phyloP scores from a whole-genome alignment of 2,888 invertebrate genomes.

The Gari tellinella region DNA sequence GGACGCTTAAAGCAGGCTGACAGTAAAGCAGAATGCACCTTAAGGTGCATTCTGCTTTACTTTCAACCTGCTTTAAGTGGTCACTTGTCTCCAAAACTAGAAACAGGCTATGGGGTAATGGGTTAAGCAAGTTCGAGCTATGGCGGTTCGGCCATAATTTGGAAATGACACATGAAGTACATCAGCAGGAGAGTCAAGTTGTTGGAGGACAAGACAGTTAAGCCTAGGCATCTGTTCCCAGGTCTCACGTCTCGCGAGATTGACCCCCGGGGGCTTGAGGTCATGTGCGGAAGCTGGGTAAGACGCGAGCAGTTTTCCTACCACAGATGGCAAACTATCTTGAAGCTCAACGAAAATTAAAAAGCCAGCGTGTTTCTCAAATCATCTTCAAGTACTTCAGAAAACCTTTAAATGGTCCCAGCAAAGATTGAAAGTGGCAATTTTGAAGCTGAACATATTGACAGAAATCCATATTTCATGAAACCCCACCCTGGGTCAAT shows the following conservation, averaged over 20 bases:
- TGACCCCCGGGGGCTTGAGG: slow-evolving; percentile 50
- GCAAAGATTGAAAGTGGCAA: slow-evolving; percentile 42
- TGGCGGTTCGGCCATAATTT: too few species aligned
- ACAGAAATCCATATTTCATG: slow-evolving; percentile 34
- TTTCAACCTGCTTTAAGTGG: too few species aligned
- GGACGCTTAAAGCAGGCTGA: too few species aligned
- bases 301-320: slow-evolving; percentile 12
- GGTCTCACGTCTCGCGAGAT: slow-evolving; percentile 33
- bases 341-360: too few species aligned
- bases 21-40: too few species aligned
- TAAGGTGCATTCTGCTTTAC: too few species aligned
- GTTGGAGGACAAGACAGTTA: slow-evolving; percentile 11
- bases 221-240: slow-evolving; percentile 52
- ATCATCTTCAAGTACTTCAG: slow-evolving; percentile 40
- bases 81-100: too few species aligned
- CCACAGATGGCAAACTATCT: slow-evolving; percentile 45
- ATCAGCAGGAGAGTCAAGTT: too few species aligned
- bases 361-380: slow-evolving; percentile 5
- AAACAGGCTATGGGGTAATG: too few species aligned
- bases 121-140: too few species aligned
- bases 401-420: slow-evolving; percentile 41
- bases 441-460: slow-evolving; percentile 52
- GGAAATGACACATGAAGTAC: too few species aligned
- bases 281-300: slow-evolving; percentile 27
- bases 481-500: slow-evolving; percentile 43